Percentiles rank a stretch among this genome's conserved stretches.
Evolutionary conservation across 2,113 vertebrate genomes (phyloP).

Genomic region (Cebidichthys violaceus): DNA sequence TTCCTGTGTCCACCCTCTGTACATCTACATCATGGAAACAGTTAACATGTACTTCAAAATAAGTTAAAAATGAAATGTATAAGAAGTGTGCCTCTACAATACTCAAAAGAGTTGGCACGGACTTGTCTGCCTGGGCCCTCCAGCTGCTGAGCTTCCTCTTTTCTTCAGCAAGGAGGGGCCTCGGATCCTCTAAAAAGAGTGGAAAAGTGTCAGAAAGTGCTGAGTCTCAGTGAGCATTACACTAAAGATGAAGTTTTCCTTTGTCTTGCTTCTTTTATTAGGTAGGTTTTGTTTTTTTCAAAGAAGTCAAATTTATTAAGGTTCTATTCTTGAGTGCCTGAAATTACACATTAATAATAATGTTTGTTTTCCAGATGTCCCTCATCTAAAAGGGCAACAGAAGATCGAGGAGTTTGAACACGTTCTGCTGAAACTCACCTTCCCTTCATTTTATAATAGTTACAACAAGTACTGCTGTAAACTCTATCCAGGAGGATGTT

Average conservation of each 20-base stretch:
- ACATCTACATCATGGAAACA: background rate
- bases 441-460: constrained; percentile 63
- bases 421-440: constrained; percentile 69
- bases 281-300: constrained; percentile 37
- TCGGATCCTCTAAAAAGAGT: constrained; percentile 1
- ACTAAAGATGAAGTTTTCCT: constrained; percentile 68
- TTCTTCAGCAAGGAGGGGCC: constrained; percentile 37
- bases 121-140: constrained; percentile 1
- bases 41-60: background rate
- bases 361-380: constrained; percentile 66
- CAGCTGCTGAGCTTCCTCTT: constrained; percentile 56
- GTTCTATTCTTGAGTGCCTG: background rate
- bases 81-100: background rate
- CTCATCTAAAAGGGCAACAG: constrained; percentile 62
- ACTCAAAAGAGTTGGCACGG: background rate
- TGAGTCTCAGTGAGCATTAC: background rate
- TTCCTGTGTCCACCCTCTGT: background rate
- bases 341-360: background rate
- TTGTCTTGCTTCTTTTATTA: constrained; percentile 65
- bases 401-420: constrained; percentile 37
- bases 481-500: constrained; percentile 54
- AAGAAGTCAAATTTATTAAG: background rate
- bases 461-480: constrained; percentile 77
- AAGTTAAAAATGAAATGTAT: background rate
- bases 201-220: constrained; percentile 3